Evolutionary conservation across 2,113 vertebrate genomes (phyloP).

Genomic region (Muntiacus muntjak): DNA sequence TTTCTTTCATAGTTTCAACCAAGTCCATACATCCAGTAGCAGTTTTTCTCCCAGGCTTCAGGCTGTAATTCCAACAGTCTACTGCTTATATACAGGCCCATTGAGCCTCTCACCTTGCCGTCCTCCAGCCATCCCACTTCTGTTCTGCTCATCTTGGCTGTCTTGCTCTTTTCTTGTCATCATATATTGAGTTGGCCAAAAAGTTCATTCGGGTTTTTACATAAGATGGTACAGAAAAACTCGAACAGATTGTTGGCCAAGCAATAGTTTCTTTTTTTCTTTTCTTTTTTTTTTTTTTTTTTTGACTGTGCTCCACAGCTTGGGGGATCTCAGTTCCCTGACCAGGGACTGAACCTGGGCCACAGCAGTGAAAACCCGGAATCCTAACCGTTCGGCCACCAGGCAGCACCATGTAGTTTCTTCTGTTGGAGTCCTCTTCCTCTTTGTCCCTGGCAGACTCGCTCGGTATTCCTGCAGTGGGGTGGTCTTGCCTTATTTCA

Average conservation of each 20-base stretch:
- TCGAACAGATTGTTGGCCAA: neutral
- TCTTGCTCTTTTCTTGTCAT: neutral
- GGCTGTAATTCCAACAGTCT: neutral
- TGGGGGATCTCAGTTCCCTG: neutral
- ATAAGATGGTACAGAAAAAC: neutral
- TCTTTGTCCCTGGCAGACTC: neutral
- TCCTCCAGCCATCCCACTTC: neutral
- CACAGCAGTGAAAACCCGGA: neutral
- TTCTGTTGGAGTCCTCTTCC: neutral
- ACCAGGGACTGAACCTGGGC: neutral
- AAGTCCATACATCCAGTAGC: neutral
- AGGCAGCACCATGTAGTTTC: neutral
- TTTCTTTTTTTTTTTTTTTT: neutral
- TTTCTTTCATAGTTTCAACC: neutral
- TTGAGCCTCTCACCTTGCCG: neutral
- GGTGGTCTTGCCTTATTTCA: neutral
- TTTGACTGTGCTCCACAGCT: neutral
- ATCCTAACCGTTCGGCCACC: neutral
- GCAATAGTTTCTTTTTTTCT: neutral
- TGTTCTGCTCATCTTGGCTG: neutral
- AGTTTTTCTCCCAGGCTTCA: neutral
- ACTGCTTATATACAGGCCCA: neutral
- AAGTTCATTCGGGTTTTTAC: neutral
- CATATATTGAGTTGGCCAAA: neutral
- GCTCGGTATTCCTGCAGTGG: neutral